A percentile compares a stretch with the other conserved stretches of the same genome.
Conservation (phyloP, 1,140 invertebrate species). For the Heliconius congener region DNA sequence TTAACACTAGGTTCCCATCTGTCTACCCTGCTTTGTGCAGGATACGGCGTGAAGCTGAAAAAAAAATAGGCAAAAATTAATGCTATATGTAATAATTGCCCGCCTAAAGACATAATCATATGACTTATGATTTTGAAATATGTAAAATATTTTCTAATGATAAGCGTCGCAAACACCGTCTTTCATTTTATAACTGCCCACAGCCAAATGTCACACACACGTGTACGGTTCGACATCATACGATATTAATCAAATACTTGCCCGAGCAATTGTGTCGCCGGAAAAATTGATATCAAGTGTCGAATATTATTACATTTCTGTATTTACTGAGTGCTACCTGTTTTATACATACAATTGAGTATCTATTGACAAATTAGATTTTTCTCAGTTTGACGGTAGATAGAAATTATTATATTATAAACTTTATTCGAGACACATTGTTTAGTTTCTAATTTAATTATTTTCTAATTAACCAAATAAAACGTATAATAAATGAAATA, state of each 20-base stretch:
- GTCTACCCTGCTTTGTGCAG: too few relatives aligned
- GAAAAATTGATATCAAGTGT: conserved; percentile 16
- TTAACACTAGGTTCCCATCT: too few relatives aligned
- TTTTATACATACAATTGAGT: neutral
- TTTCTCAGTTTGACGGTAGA: neutral
- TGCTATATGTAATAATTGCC: neutral
- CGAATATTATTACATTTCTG: conserved; percentile 7
- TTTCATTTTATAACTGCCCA: neutral
- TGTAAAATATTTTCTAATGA: neutral
- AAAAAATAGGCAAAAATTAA: too few relatives aligned
- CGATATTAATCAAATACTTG: conserved; percentile 18
- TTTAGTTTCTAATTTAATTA: neutral
- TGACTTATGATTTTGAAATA: neutral
- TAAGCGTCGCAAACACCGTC: neutral
- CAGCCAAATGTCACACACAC: neutral
- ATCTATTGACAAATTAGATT: neutral
- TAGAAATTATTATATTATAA: neutral
- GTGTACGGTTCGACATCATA: conserved; percentile 12
- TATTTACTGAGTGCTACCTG: conserved; percentile 5
- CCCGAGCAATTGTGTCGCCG: conserved; percentile 1
- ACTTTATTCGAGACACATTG: neutral
- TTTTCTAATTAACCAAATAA: neutral
- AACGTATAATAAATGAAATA: neutral
- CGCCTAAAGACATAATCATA: too few relatives aligned
- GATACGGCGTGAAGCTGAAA: too few relatives aligned